Base-by-base conservation (phyloP, 2,113 vertebrate genomes). In the Xenotilapia longispinis region DNA sequence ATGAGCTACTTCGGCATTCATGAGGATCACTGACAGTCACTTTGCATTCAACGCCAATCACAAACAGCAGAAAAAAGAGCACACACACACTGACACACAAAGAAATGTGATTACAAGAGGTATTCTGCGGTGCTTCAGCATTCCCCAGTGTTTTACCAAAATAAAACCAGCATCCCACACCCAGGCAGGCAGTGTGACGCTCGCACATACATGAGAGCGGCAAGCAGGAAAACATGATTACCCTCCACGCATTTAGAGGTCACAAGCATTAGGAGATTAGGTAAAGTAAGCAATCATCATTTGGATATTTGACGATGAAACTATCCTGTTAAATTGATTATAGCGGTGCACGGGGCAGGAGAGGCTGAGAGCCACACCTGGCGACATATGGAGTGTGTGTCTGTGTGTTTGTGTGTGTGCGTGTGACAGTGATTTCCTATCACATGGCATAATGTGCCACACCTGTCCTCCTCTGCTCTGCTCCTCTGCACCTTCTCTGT, bases 291-390 rank as follows among this genome's bases (percentile, higher is more conserved):
- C 94, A 95, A 95, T 95, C 95, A 96, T 96, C 94, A 96, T 97
- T 96, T 96, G 92, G 96, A 96, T 95, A 95, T 96, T 96, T 96
- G 95, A 96, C 95, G 95, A 96, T 96, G 96, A 96, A 96, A 96
- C 94, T 94, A 90, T 96, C 91, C 95, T 95, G 94, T 95, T 96
- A 95, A 96, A 96, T 96, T 96, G 95, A 96, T 97, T 96, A 94
- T 95, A 93, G 94, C 95, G 91, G 93, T 92, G 92, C 92, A 47
- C 49, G 55, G 94, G 92, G 92, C 94, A 93, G 87, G 90, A 84
- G 78, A 93, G 91, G 91, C 93, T 94, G 91, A 92, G 92, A 91
- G 65, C 81, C 94, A 92, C 94, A 96, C 94, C 94, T 97, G 95
- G 93, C 84, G 75, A 90, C 93, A 95, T 95, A 94, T 94, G 90